Conservation (phyloP, 2,797 vertebrate genomes). For the Lateolabrax maculatus region DNA sequence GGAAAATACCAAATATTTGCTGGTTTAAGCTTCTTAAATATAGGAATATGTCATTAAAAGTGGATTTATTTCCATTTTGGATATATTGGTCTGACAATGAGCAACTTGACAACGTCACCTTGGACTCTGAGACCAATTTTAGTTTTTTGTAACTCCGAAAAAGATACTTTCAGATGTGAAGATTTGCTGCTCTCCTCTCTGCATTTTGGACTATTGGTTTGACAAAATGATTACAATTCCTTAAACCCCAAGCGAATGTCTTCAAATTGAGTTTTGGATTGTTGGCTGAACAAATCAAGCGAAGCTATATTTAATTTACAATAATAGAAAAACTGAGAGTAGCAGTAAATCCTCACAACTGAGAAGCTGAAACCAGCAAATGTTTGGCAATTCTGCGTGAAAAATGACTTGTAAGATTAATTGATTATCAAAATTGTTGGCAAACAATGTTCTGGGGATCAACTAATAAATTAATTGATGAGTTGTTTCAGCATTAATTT, state of each 20-base stretch:
- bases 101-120: background rate
- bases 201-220: background rate
- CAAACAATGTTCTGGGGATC: background rate
- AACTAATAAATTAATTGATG: background rate
- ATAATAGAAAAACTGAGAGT: background rate
- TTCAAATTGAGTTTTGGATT: too few species aligned
- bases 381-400: background rate
- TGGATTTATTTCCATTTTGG: background rate
- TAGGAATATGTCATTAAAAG: background rate
- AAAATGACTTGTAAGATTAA: background rate
- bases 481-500: too few species aligned
- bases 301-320: too few species aligned
- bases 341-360: background rate
- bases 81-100: background rate
- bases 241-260: background rate
- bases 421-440: background rate
- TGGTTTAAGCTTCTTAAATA: background rate
- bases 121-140: background rate
- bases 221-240: background rate
- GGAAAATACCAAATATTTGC: background rate
- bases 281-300: too few species aligned
- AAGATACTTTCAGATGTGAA: too few species aligned
- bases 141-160: too few species aligned
- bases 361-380: background rate
- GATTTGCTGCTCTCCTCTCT: too few species aligned